Evolutionary conservation across 1,140 invertebrate species (phyloP), one percentile per base, ranked within the genome.

Genomic region (Eupeodes corollae): DNA sequence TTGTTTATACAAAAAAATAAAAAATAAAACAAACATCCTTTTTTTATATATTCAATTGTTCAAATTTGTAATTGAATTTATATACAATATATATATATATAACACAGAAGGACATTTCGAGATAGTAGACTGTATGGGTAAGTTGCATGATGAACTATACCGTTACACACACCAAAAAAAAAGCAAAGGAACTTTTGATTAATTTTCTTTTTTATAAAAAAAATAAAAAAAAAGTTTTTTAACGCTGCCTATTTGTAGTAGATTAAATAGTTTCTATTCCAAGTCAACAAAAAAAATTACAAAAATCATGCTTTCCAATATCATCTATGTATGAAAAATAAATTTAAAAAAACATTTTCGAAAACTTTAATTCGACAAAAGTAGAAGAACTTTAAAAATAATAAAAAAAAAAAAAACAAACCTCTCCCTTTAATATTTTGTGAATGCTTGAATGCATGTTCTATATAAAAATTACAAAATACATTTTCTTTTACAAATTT

Each of bases 111-210:
- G 76, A 81, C 79, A 71, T 79, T 82, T 68, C 77, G 79, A 67
- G 80, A 82, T 67, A 83, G 79, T 75, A 78, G 79, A 73, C 72
- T 83, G 69, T 83, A 83, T 69, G 81, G 81, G 81, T 83, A 73
- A 83, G 81, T 82, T 53, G 63, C 63, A 67, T 67, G 63, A 62
- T 53, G 54, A 52, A 55, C 51, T 50, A 50, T 8, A 44, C 49
- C 46, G 45, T 42, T 48, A 47, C 51, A 52, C 43, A 47, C 39
- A 47, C n/a, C 39, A 19, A 45, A 44, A 47, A 47, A 30, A 47
- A 43, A 19, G 44, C 39, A 38, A 31, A 40, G 35, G 21, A 47
- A 45, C 19, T 31, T 26, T 44, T 39, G 44, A 10, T 48, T 48
- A 15, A 34, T 30, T 42, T 46, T 39, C 16, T 26, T 21, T 11